Conservation (phyloP, 2,113 vertebrate genomes). For the Callaeas wilsoni region DNA sequence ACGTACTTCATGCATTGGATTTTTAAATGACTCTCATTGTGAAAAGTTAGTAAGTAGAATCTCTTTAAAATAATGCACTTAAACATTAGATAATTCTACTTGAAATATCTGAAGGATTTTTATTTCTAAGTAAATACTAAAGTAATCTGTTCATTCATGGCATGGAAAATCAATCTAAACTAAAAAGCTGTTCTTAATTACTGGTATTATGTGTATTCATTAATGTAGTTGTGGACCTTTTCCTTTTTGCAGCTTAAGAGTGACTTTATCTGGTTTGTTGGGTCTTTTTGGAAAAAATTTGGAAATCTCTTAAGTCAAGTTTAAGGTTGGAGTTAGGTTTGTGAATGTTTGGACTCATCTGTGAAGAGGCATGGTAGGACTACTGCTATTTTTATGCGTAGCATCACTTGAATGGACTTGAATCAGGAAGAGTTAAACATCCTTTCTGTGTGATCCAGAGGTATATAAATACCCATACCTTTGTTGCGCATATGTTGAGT, state of each 20-base stretch:
- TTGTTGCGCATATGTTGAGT: neutral
- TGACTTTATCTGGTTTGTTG: neutral
- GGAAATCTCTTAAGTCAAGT: neutral
- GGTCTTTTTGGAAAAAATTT: neutral
- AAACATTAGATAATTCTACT: neutral
- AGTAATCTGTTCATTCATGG: neutral
- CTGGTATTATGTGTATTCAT: neutral
- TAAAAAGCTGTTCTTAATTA: neutral
- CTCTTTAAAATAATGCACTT: neutral
- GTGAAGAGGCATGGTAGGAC: neutral
- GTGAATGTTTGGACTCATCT: neutral
- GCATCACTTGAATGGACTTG: neutral
- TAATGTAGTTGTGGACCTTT: neutral
- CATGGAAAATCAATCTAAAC: neutral
- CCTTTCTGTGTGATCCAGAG: neutral
- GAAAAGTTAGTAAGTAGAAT: neutral
- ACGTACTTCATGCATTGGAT: neutral
- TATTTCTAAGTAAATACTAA: neutral
- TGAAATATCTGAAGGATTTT: neutral
- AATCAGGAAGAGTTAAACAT: neutral
- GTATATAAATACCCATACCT: neutral
- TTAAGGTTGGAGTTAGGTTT: neutral
- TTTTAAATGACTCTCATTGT: neutral
- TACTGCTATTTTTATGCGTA: neutral
- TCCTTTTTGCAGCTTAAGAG: neutral